phyloP scores from a whole-genome alignment of 1,140 invertebrate species.

The Araneus ventricosus region DNA sequence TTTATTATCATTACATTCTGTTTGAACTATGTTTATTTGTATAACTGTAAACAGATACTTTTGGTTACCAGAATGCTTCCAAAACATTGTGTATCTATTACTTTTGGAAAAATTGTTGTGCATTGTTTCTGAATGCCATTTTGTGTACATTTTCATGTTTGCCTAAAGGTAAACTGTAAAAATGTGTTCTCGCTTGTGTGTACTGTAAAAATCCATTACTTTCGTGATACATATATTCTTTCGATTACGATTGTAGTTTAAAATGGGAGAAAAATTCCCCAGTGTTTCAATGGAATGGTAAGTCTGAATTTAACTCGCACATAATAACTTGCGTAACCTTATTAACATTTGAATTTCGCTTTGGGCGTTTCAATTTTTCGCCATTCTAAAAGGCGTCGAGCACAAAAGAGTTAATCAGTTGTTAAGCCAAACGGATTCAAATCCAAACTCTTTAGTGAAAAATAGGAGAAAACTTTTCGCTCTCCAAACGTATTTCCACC shows the following conservation, averaged over 20 bases:
- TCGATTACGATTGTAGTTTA: background rate
- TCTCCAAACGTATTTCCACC: background rate
- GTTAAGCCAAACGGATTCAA: conserved; percentile 35
- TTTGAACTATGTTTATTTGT: background rate
- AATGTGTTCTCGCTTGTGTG: background rate
- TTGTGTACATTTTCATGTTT: conserved; percentile 20
- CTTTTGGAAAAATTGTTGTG: background rate
- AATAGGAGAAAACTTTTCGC: conserved; percentile 16
- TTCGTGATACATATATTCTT: conserved; percentile 14
- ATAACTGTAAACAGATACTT: background rate
- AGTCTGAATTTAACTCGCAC: background rate
- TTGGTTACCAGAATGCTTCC: background rate
- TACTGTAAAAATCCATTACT: conserved; percentile 4
- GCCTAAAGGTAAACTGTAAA: background rate
- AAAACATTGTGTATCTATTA: background rate
- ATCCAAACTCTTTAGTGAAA: conserved; percentile 8
- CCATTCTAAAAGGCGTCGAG: background rate
- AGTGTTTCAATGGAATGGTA: background rate
- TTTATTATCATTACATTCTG: background rate
- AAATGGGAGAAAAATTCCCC: background rate
- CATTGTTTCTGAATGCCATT: background rate
- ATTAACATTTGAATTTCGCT: conserved; percentile 47
- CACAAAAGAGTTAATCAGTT: conserved; percentile 56
- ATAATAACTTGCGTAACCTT: background rate
- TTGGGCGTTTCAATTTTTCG: conserved; percentile 28